Evolutionary conservation across 2,797 vertebrate species (phyloP).

Genomic region (Clamator glandarius): DNA sequence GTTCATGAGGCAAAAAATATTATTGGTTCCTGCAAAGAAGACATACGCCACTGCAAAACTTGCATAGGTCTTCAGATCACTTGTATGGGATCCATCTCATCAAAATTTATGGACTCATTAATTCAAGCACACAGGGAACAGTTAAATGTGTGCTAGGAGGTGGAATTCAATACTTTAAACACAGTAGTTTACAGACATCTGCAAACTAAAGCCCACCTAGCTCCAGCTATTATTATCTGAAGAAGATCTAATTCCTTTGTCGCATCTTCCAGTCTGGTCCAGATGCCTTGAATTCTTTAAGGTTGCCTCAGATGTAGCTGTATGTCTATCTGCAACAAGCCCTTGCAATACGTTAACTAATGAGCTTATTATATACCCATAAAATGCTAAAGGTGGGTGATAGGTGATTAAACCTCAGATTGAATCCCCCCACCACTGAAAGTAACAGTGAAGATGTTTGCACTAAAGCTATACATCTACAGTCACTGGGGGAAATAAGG

Average conservation of each 20-base stretch:
- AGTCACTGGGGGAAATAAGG: background rate
- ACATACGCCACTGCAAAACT: background rate
- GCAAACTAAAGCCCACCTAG: background rate
- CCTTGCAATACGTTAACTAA: background rate
- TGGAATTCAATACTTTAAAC: background rate
- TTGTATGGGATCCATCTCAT: background rate
- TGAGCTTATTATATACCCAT: background rate
- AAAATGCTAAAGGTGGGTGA: background rate
- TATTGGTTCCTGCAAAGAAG: background rate
- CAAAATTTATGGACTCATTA: background rate
- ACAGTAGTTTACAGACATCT: background rate
- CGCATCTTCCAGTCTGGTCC: background rate
- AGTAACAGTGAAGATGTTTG: background rate
- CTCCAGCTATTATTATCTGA: background rate
- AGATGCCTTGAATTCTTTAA: background rate
- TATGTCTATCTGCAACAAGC: background rate
- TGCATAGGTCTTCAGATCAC: background rate
- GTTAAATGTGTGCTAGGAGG: background rate
- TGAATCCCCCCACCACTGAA: background rate
- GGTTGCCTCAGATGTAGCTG: background rate
- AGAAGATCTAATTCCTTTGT: background rate
- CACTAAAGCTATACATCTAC: background rate
- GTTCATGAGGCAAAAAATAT: background rate
- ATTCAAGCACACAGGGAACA: background rate
- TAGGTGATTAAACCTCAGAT: background rate